Evolutionary conservation across 2,888 invertebrate species (phyloP).

Genomic region (Allolobophora icterica): DNA sequence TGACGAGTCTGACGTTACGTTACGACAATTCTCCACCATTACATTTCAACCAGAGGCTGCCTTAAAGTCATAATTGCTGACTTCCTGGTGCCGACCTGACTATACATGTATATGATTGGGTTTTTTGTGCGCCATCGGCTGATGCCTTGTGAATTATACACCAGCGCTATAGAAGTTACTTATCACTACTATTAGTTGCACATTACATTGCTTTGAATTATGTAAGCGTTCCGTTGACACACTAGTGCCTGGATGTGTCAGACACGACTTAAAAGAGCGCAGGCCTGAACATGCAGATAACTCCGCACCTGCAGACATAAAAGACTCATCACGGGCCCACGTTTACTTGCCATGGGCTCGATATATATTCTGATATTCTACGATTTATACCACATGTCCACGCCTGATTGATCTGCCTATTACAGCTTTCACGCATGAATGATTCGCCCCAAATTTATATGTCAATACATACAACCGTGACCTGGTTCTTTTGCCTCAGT

Average conservation of each 20-base stretch:
- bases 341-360: not conserved
- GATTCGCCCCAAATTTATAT: not conserved
- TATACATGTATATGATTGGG: no score
- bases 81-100: no score
- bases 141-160: no score
- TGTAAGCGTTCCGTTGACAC: no score
- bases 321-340: not conserved
- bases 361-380: constrained; percentile 11
- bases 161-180: no score
- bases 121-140: no score
- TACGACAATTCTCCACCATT: no score
- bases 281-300: not conserved
- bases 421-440: not conserved
- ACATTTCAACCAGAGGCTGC: no score
- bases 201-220: no score
- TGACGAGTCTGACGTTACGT: no score
- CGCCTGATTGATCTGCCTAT: not conserved
- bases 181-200: no score
- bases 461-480: not conserved
- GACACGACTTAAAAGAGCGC: not conserved
- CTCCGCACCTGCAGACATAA: not conserved
- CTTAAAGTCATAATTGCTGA: no score
- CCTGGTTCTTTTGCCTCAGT: not conserved
- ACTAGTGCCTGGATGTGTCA: not conserved
- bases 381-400: not conserved